A percentile compares a stretch with the other conserved stretches of the same genome.
Evolutionary conservation across 1,140 invertebrate genomes (phyloP).

Genomic region (Acromyrmex echinatior): DNA sequence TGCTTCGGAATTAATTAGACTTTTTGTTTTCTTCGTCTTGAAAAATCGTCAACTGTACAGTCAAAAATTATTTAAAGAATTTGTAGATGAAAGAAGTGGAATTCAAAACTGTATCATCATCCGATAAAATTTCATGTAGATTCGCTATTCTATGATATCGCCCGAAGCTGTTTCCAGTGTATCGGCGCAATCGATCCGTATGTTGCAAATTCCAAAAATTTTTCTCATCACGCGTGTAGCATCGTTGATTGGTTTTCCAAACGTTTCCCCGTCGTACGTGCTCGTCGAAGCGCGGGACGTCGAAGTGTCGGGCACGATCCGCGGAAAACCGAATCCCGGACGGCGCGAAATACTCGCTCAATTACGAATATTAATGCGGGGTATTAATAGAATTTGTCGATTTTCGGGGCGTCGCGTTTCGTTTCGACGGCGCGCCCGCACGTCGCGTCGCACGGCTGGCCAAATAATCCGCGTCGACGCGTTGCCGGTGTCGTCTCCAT

Average conservation of each 20-base stretch:
- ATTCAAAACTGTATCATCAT: background rate
- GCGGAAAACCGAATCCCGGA: conserved; percentile 36
- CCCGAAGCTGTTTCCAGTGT: conserved; percentile 20
- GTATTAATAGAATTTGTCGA: conserved; percentile 67
- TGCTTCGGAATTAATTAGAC: background rate
- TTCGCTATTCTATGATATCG: background rate
- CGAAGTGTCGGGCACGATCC: background rate
- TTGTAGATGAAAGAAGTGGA: background rate
- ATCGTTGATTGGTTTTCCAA: conserved; percentile 46
- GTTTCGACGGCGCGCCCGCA: conserved; percentile 27
- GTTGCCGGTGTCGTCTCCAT: conserved; percentile 46
- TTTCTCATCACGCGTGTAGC: conserved; percentile 29
- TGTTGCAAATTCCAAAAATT: conserved; percentile 45
- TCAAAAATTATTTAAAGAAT: background rate
- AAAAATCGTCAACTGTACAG: background rate
- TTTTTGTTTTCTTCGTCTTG: background rate
- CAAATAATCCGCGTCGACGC: conserved; percentile 50
- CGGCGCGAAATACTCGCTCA: conserved; percentile 46
- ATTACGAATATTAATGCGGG: conserved; percentile 65
- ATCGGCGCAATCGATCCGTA: conserved; percentile 27
- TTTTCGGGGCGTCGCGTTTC: conserved; percentile 38
- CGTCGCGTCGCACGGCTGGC: conserved; percentile 29
- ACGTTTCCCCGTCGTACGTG: background rate
- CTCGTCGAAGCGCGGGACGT: background rate
- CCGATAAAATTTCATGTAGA: conserved; percentile 2